These are phyloP conservation scores for Belonocnema kinseyi DNA, from an alignment of 1,140 invertebrate species.

Conservation along the genomic window DNA sequence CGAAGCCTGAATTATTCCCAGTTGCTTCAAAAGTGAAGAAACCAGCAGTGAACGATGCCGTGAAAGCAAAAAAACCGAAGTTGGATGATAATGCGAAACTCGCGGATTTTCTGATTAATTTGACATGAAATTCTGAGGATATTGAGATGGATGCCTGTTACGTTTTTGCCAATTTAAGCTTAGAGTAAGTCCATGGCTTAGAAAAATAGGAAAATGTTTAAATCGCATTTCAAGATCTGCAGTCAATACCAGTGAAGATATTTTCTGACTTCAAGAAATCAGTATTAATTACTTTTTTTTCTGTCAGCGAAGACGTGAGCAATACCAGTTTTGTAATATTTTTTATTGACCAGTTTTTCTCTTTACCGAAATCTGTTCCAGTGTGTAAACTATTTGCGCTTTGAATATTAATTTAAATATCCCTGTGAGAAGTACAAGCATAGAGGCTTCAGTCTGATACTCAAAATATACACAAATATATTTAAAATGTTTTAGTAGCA, in stretches of 20 bases:
- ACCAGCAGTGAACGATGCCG: conserved; percentile 31
- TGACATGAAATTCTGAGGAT: conserved; percentile 34
- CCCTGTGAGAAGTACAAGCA: too few relatives aligned
- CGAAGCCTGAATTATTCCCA: conserved; percentile 61
- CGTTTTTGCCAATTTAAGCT: background rate
- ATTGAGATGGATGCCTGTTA: background rate
- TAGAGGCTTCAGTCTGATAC: too few relatives aligned
- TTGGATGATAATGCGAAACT: conserved; percentile 46
- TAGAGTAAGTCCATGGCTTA: background rate
- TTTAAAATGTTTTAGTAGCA: too few relatives aligned
- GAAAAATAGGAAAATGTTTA: too few relatives aligned
- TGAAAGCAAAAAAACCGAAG: conserved; percentile 46
- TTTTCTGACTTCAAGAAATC: background rate
- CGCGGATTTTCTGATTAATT: conserved; percentile 41
- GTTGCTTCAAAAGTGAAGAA: conserved; percentile 36
- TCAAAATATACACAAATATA: too few relatives aligned
- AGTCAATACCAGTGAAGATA: background rate
- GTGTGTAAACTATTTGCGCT: too few relatives aligned
- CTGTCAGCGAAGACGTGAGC: background rate
- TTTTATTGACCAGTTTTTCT: background rate
- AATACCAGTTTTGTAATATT: background rate
- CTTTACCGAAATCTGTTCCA: too few relatives aligned
- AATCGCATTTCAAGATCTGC: too few relatives aligned
- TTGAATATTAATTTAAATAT: too few relatives aligned
- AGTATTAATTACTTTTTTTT: background rate